Evolutionary conservation across 2,888 invertebrate species (phyloP), one percentile per base, ranked within the genome.

Genomic region (Myopa testacea): DNA sequence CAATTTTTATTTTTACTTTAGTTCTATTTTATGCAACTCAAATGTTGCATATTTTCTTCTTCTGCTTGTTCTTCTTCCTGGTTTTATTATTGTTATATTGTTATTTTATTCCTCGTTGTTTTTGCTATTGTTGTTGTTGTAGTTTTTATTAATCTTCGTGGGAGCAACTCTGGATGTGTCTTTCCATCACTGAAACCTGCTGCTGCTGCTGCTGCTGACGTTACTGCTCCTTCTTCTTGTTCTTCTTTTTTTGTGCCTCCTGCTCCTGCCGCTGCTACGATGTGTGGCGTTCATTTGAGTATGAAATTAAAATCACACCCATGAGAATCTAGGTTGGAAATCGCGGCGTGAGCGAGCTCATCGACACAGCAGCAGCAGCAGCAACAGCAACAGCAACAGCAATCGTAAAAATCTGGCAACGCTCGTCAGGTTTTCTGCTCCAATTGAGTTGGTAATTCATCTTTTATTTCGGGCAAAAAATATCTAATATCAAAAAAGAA

Each of bases 241-340:
- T 67, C 68, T 78, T 77, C 12, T 75, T 65, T 34, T 74, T 26
- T 76, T 26, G 65, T 12, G 8, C n/a, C 65, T 12, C 52, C 37
- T 74, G 71, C 26, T 72, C 19, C 65, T 67, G 76, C 12, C 75
- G 60, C 78, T 77, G 37, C 68, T 68, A 40, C 67, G 75, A 71
- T 65, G 75, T 45, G 60, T 83, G 82, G 83, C 84, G 87, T 85
- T 86, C 87, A 86, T 87, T 87, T 88, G 86, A 85, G 88, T 88
- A 88, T 89, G 89, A 89, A 89, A 89, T 89, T 89, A 89, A 89
- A 88, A 89, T 89, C 88, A 89, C 89, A 89, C 89, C 86, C 89
- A 81, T 83, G 89, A 87, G 89, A 85, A 84, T 82, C 81, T 81
- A 80, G 65, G 71, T 74, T 76, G 77, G 72, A 76, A 65, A 71